These are phyloP conservation scores for Holotrichia oblita DNA, from an alignment of 1,140 invertebrate species.

Conservation along the genomic window DNA sequence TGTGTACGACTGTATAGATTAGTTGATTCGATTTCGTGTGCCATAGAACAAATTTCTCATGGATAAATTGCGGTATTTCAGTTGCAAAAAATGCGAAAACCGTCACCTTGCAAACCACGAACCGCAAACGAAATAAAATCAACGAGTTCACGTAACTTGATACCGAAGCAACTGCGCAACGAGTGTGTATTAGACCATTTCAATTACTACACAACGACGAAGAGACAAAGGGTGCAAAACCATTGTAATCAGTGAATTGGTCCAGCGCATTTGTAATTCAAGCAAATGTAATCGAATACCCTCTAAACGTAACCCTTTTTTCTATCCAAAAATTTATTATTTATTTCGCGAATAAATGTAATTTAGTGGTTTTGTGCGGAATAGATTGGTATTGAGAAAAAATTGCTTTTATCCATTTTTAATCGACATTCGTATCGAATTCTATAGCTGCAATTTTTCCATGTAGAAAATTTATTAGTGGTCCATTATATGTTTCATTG, in stretches of 20 bases:
- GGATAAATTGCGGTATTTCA: constrained; percentile 39
- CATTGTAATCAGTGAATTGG: constrained; percentile 47
- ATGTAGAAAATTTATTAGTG: not conserved
- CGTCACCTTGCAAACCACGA: constrained; percentile 49
- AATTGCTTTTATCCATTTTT: not conserved
- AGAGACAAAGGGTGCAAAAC: constrained; percentile 44
- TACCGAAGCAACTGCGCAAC: constrained; percentile 47
- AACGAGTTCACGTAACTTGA: constrained; percentile 46
- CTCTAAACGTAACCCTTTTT: constrained; percentile 43
- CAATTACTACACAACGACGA: constrained; percentile 43
- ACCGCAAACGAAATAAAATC: constrained; percentile 51
- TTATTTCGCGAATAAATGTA: constrained; percentile 26
- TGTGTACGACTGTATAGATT: constrained; percentile 5
- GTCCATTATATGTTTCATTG: no score
- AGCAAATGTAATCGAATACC: constrained; percentile 39
- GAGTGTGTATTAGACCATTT: constrained; percentile 48
- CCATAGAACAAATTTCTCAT: constrained; percentile 30
- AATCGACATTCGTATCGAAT: not conserved
- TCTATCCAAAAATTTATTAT: constrained; percentile 38
- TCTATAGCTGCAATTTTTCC: not conserved
- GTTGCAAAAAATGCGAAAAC: constrained; percentile 32
- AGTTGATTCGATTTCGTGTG: not conserved
- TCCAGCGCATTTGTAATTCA: constrained; percentile 44
- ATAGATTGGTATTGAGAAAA: not conserved
- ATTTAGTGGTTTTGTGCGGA: not conserved